A percentile compares a stretch with the other conserved stretches of the same genome.
Evolutionary conservation across 2,113 vertebrate species (phyloP).

Genomic region (Oreochromis tanganicae): DNA sequence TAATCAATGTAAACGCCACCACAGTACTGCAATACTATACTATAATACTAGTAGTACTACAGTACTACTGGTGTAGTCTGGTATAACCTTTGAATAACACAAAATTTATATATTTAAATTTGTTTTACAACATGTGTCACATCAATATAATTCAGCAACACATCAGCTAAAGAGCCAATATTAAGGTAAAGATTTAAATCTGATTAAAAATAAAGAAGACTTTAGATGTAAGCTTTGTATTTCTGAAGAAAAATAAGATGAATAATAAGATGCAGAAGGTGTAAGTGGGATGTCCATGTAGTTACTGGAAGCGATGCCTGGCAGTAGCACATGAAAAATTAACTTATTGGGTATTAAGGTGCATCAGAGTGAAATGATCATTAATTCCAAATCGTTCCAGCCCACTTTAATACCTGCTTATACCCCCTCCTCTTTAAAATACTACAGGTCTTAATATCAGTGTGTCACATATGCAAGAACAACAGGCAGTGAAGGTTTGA

Average conservation of each 20-base stretch:
- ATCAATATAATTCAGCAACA: no score
- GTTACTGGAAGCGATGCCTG: neutral
- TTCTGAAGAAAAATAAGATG: no score
- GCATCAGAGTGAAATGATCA: no score
- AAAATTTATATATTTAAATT: no score
- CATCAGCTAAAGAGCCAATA: no score
- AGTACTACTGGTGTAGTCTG: neutral
- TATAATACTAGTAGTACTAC: neutral
- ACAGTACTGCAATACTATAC: neutral
- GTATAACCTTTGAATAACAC: neutral
- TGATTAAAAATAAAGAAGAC: no score
- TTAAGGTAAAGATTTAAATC: no score
- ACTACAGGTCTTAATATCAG: neutral
- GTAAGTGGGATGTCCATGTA: neutral
- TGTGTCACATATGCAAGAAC: slow-evolving; percentile 1
- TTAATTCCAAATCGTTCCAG: no score
- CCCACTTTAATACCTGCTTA: neutral
- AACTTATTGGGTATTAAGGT: no score
- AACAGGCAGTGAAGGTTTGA: neutral
- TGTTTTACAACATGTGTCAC: no score
- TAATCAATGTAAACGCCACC: neutral
- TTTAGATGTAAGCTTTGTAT: no score
- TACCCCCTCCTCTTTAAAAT: neutral
- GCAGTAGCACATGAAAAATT: no score
- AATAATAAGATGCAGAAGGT: neutral